Percentiles rank a stretch among this genome's conserved stretches.
Evolutionary conservation across 35 echinoderm and acorn worm genomes (phyloP).

Genomic region (Apostichopus japonicus): DNA sequence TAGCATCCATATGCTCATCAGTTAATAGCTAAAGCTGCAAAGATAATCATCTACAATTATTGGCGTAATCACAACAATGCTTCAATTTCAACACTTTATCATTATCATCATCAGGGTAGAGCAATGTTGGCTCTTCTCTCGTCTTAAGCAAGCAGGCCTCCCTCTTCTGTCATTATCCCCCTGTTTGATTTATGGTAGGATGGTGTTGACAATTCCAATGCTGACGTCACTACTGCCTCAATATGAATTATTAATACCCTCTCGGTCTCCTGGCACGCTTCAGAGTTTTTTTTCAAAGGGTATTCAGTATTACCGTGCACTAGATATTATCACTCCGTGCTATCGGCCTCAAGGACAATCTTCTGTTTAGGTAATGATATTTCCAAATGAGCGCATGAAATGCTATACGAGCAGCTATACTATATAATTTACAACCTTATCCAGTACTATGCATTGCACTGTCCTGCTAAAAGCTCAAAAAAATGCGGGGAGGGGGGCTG

Average conservation of each 20-base stretch:
- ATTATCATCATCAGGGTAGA: not conserved
- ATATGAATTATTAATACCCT: slow-evolving; percentile 51
- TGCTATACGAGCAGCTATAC: not conserved
- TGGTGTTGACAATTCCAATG: slow-evolving; percentile 20
- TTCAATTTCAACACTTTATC: slow-evolving; percentile 2
- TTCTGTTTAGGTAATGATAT: not conserved
- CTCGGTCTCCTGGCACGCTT: slow-evolving; percentile 16
- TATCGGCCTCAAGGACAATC: slow-evolving; percentile 7
- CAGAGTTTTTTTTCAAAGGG: slow-evolving; percentile 3
- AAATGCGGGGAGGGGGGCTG: too few relatives aligned
- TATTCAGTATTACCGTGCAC: not conserved
- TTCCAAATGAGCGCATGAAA: not conserved
- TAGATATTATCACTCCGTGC: not conserved
- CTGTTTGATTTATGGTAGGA: slow-evolving; percentile 41
- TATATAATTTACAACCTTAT: too few relatives aligned
- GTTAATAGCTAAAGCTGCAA: not conserved
- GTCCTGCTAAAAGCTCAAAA: too few relatives aligned
- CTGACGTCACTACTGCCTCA: slow-evolving; percentile 25
- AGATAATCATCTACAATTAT: not conserved
- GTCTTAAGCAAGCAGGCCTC: slow-evolving; percentile 1
- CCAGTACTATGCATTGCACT: too few relatives aligned
- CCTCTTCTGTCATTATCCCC: not conserved
- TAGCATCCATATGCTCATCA: not conserved
- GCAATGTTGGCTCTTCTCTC: not conserved
- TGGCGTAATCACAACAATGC: not conserved